Evolutionary conservation across 2,797 vertebrate species (phyloP).

Genomic region (Lagocephalus sceleratus): DNA sequence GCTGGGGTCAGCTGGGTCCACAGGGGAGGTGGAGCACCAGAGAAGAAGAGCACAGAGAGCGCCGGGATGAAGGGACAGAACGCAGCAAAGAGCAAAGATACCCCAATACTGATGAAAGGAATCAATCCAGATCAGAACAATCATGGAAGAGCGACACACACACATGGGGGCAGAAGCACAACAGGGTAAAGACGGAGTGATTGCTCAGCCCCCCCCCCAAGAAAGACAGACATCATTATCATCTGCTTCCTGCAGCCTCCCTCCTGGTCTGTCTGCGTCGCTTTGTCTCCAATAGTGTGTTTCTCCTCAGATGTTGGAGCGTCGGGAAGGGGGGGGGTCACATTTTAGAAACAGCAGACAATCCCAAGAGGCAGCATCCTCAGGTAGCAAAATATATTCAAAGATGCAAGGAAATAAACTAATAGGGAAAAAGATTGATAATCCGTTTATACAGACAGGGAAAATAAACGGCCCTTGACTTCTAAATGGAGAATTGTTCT

Average conservation of each 20-base stretch:
- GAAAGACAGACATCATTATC: slow-evolving; percentile 60
- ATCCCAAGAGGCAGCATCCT: slow-evolving; percentile 24
- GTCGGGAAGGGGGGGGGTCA: slow-evolving; percentile 12
- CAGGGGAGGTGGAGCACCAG: too few relatives aligned
- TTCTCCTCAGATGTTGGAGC: slow-evolving; percentile 42
- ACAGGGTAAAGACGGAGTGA: slow-evolving; percentile 3
- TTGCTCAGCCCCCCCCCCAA: slow-evolving; percentile 23
- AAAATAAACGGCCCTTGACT: slow-evolving; percentile 16
- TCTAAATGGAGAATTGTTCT: slow-evolving; percentile 12
- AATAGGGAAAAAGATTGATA: too few relatives aligned
- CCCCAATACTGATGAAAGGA: too few relatives aligned
- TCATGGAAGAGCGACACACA: too few relatives aligned
- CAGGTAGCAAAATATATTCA: slow-evolving; percentile 23
- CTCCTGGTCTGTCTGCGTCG: slow-evolving; percentile 37
- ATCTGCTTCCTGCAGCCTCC: slow-evolving; percentile 44
- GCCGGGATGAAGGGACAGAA: too few relatives aligned
- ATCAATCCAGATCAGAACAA: too few relatives aligned
- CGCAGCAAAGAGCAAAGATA: too few relatives aligned
- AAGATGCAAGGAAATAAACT: neutral
- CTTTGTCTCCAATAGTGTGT: slow-evolving; percentile 49
- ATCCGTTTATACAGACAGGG: neutral
- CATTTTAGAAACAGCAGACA: slow-evolving; percentile 21
- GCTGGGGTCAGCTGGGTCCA: too few relatives aligned
- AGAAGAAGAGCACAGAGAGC: too few relatives aligned
- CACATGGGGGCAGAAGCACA: too few relatives aligned